Base-by-base conservation (phyloP, 2,113 vertebrate genomes). In the Bujurquina vittata region DNA sequence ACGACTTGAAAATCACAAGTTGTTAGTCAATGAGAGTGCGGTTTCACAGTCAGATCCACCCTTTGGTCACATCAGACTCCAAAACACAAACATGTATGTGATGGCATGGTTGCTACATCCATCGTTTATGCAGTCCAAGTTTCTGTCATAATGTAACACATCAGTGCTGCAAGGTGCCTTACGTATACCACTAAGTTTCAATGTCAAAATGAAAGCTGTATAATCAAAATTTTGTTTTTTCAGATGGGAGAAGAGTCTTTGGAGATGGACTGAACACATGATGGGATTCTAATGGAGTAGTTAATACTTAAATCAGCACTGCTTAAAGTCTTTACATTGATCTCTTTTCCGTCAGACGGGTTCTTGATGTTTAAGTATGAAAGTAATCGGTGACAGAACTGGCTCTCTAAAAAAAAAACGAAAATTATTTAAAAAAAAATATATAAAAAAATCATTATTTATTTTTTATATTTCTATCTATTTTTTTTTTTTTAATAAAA, bases 151-250 rank as follows among this genome's bases (percentile, higher is more conserved):
- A 67, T 0, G 0, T 9, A 67, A 67, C 22, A 49, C 63, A 18
- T 46, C 5, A 69, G 20, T 52, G 14, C 40, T 52, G 23, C 43
- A 31, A 69, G 15, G 29, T 49, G 40, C 65, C 23, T 29, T 69
- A 43, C 29, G 0, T 49, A 69, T 69, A 52, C 23, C 40, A 12
- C 20, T 20, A 52, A 52, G 0, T 12, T 69, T 20, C 10, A 52
- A 12, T 69, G 65, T 0, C 43, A 69, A 31, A 31, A 20, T 72
- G 31, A 72, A 52, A 49, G 65, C 65, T 69, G 29, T 72, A 46
- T 4, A 69, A 49, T 72, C 43, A 52, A 31, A 43, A 72, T 72
- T 52, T 72, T 72, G 23, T 72, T 43, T 69, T 78, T 88, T n/a
- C 60, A 85, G 79, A 77, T 52, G 46, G 46, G 26, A 54, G 65